phyloP scores from a whole-genome alignment of 2,888 invertebrate genomes.

The Dolichopus griseipennis region DNA sequence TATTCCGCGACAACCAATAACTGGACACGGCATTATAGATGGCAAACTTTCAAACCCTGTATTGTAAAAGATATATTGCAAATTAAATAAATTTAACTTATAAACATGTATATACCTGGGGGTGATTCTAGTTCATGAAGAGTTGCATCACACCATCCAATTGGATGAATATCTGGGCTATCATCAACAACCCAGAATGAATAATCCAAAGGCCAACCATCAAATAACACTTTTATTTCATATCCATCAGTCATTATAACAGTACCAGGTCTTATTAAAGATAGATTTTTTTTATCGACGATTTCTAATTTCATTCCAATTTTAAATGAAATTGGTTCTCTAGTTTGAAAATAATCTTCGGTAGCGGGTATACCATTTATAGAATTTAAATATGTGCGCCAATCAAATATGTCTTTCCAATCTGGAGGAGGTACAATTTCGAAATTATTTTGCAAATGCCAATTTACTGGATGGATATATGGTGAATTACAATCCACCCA shows the following conservation, averaged over 20 bases:
- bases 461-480: slow-evolving; percentile 87
- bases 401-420: slow-evolving; percentile 62
- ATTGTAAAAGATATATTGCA: not conserved
- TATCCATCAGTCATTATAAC: slow-evolving; percentile 68
- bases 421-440: slow-evolving; percentile 41
- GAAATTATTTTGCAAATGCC: slow-evolving; percentile 75
- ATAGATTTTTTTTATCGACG: slow-evolving; percentile 74
- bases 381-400: slow-evolving; percentile 65
- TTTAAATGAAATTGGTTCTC: slow-evolving; percentile 69
- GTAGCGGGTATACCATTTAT: slow-evolving; percentile 69
- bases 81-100: too few species aligned
- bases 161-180: slow-evolving; percentile 80
- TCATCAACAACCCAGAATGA: slow-evolving; percentile 88
- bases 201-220: slow-evolving; percentile 79
- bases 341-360: slow-evolving; percentile 69
- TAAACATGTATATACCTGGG: slow-evolving; percentile 50
- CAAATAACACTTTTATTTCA: slow-evolving; percentile 70
- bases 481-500: slow-evolving; percentile 89
- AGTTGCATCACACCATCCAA: slow-evolving; percentile 85
- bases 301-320: slow-evolving; percentile 80
- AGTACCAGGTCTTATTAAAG: slow-evolving; percentile 76
- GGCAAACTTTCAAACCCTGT: slow-evolving; percentile 48
- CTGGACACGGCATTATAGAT: slow-evolving; percentile 62
- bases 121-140: slow-evolving; percentile 81
- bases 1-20: slow-evolving; percentile 77